Evolutionary conservation across 2,113 vertebrate species (phyloP).

Genomic region (Rana temporaria): DNA sequence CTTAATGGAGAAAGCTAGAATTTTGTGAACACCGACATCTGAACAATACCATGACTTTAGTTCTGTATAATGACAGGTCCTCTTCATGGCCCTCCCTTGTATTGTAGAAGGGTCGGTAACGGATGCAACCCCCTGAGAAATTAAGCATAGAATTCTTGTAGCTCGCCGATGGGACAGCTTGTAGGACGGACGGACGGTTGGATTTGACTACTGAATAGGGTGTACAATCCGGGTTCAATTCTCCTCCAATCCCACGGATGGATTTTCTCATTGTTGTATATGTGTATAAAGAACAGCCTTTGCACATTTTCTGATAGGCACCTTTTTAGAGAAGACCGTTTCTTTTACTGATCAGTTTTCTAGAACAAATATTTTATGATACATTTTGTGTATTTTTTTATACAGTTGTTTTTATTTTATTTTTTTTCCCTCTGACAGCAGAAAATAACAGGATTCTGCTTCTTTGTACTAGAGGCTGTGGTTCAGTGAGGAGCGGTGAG

Average conservation of each 20-base stretch:
- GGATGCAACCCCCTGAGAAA: slow-evolving; percentile 37
- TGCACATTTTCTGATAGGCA: slow-evolving; percentile 54
- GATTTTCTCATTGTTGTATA: slow-evolving; percentile 14
- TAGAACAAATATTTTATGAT: slow-evolving; percentile 39
- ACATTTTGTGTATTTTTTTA: slow-evolving; percentile 40
- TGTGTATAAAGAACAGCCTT: slow-evolving; percentile 32
- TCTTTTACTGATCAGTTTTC: slow-evolving; percentile 14
- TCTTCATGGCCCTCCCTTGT: neutral
- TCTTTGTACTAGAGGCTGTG: slow-evolving; percentile 18
- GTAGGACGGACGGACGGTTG: neutral
- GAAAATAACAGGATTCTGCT: neutral
- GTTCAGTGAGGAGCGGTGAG: slow-evolving; percentile 3
- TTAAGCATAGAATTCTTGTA: slow-evolving; percentile 32
- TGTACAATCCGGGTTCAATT: neutral
- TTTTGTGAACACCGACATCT: no score
- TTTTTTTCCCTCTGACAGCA: neutral
- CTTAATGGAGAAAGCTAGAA: no score
- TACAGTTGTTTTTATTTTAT: slow-evolving; percentile 25
- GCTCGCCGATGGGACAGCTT: slow-evolving; percentile 11
- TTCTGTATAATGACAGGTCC: neutral
- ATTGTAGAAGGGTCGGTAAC: neutral
- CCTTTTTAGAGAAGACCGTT: slow-evolving; percentile 31
- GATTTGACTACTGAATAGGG: slow-evolving; percentile 40
- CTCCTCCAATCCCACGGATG: neutral
- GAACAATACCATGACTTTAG: no score